phyloP scores from a whole-genome alignment of 2,113 vertebrate genomes.

The Otis tarda region DNA sequence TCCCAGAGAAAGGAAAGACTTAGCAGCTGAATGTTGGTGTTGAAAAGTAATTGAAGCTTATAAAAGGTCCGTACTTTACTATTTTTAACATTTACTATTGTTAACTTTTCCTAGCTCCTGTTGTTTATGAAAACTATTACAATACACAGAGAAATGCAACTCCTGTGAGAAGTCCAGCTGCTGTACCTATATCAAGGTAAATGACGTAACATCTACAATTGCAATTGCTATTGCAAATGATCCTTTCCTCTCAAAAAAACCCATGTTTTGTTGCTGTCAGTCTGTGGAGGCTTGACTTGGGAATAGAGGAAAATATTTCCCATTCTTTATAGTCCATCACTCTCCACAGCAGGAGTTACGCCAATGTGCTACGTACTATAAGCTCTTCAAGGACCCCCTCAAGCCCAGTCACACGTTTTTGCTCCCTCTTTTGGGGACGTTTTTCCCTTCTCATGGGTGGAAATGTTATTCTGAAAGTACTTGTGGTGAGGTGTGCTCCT shows the following conservation, averaged over 20 bases:
- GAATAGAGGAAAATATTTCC: not conserved
- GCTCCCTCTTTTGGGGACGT: not conserved
- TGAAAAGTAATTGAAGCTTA: not conserved
- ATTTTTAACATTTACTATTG: not conserved
- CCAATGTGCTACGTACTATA: not conserved
- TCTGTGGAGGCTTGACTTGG: not conserved
- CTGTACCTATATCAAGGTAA: constrained; percentile 66
- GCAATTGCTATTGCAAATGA: not conserved
- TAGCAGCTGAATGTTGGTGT: not conserved
- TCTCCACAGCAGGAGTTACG: not conserved
- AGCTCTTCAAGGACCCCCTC: not conserved
- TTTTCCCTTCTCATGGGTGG: not conserved
- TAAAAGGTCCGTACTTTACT: not conserved
- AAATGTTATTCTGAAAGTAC: not conserved
- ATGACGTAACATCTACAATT: not conserved
- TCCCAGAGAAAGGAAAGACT: not conserved
- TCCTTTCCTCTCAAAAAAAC: not conserved
- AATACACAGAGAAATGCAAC: constrained; percentile 74
- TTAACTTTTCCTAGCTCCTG: constrained; percentile 72
- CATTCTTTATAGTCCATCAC: not conserved
- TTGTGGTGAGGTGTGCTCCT: not conserved
- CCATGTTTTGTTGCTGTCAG: not conserved
- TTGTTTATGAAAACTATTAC: constrained; percentile 95
- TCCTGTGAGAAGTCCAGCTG: constrained; percentile 39
- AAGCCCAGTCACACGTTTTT: not conserved